Conservation (phyloP, 1,140 invertebrate genomes). For the Euwallacea similis region DNA sequence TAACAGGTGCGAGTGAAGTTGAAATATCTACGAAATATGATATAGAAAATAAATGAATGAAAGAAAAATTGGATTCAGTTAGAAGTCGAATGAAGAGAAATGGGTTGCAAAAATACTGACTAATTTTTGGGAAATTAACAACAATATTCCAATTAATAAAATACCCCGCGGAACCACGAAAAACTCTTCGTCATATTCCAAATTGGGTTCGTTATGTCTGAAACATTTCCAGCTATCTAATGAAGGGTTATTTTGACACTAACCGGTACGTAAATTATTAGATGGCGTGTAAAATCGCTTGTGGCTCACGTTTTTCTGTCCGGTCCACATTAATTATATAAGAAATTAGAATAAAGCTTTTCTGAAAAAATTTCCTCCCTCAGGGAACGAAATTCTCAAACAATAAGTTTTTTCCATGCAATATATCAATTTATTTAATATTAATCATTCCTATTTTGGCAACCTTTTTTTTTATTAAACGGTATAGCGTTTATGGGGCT, state of each 20-base stretch:
- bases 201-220: background rate
- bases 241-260: constrained; percentile 3
- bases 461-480: background rate
- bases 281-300: constrained; percentile 2
- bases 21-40: too few species aligned
- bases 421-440: background rate
- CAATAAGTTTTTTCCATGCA: constrained; percentile 1
- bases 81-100: background rate
- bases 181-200: background rate
- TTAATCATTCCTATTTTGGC: background rate
- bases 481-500: too few species aligned
- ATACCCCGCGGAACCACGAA: background rate
- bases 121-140: background rate
- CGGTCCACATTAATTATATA: background rate
- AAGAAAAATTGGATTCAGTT: too few species aligned
- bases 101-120: background rate
- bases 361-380: background rate
- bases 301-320: constrained; percentile 2
- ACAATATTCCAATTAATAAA: background rate
- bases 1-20: too few species aligned
- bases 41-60: too few species aligned
- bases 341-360: background rate
- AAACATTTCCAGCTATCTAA: constrained; percentile 2
- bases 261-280: constrained; percentile 2
- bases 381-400: background rate